phyloP scores from a whole-genome alignment of 1,140 invertebrate species.

The Eueides isabella region DNA sequence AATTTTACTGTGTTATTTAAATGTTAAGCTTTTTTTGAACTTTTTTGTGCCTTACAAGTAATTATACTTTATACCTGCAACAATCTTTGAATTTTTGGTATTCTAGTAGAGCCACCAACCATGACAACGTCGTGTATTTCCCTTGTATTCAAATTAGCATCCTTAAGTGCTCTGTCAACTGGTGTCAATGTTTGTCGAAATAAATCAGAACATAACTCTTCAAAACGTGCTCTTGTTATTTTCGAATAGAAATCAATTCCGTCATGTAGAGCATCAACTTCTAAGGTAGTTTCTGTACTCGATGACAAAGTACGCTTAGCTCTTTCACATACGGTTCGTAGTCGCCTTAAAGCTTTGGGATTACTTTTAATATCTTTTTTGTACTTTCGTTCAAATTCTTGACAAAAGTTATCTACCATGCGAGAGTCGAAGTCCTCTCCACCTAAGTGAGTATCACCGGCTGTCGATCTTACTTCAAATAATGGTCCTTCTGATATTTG shows the following conservation, averaged over 20 bases:
- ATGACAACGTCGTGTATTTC: slow-evolving; percentile 86
- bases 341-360: slow-evolving; percentile 88
- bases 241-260: slow-evolving; percentile 94
- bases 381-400: slow-evolving; percentile 93
- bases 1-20: too few species aligned
- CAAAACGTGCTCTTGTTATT: slow-evolving; percentile 92
- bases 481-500: slow-evolving; percentile 92
- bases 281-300: slow-evolving; percentile 87
- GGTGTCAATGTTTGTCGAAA: slow-evolving; percentile 87
- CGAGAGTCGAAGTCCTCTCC: slow-evolving; percentile 91
- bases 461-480: slow-evolving; percentile 91
- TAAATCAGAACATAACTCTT: slow-evolving; percentile 94
- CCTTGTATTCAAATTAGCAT: slow-evolving; percentile 89
- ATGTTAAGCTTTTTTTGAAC: neutral
- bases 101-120: slow-evolving; percentile 86
- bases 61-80: slow-evolving; percentile 63
- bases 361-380: slow-evolving; percentile 90
- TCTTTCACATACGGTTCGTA: slow-evolving; percentile 89
- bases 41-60: too few species aligned
- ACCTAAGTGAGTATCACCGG: slow-evolving; percentile 89
- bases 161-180: slow-evolving; percentile 88
- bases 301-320: slow-evolving; percentile 87
- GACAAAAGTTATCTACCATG: slow-evolving; percentile 90
- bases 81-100: slow-evolving; percentile 86
- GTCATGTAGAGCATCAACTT: slow-evolving; percentile 90